Evolutionary conservation across 2,797 vertebrate species (phyloP).

Genomic region (Muraenolepis orangiensis): DNA sequence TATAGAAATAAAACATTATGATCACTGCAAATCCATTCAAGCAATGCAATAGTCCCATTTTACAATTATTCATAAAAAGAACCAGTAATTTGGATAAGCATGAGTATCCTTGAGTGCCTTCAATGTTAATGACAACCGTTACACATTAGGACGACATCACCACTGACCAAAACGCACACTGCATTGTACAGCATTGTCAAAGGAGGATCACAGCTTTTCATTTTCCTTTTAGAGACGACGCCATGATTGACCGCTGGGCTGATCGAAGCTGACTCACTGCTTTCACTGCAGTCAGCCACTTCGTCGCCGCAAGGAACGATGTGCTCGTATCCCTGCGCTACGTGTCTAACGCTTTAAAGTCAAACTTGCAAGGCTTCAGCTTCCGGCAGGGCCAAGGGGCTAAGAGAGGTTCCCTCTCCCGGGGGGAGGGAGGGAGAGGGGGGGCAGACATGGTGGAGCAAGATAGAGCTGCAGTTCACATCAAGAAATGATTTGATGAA

Average conservation of each 20-base stretch:
- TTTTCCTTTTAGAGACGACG: slow-evolving; percentile 5
- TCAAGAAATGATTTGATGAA: slow-evolving; percentile 70
- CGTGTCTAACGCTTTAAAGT: slow-evolving; percentile 25
- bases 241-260: slow-evolving; percentile 18
- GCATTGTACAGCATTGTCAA: not conserved
- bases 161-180: not conserved
- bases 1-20: not conserved
- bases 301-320: not conserved
- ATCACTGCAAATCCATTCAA: not conserved
- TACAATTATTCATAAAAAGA: not conserved
- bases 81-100: too few relatives aligned
- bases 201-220: not conserved
- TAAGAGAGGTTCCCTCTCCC: slow-evolving; percentile 35
- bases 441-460: slow-evolving; percentile 41
- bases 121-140: not conserved
- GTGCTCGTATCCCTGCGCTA: slow-evolving; percentile 17
- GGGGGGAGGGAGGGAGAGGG: slow-evolving; percentile 28
- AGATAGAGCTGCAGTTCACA: slow-evolving; percentile 45
- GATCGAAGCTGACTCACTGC: not conserved
- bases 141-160: not conserved
- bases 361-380: slow-evolving; percentile 18
- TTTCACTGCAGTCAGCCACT: not conserved
- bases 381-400: slow-evolving; percentile 31
- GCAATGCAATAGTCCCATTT: too few relatives aligned
- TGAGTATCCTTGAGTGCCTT: too few relatives aligned